These are phyloP conservation scores for Steinernema khuongi DNA, from an alignment of 1,140 invertebrate genomes.

Conservation along the genomic window DNA sequence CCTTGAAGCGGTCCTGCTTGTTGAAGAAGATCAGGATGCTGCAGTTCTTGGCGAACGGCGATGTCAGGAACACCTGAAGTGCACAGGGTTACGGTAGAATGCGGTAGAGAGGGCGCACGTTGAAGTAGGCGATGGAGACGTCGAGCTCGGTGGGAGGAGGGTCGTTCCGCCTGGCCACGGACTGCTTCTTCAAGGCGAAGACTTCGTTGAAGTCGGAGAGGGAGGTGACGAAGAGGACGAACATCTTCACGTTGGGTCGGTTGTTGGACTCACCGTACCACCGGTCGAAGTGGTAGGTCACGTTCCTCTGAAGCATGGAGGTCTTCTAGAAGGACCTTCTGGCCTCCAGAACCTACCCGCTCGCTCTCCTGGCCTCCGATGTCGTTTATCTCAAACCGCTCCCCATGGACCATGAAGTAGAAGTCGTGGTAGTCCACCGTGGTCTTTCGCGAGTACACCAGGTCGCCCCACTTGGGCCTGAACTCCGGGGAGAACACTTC, in stretches of 20 bases:
- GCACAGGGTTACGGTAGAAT: not conserved
- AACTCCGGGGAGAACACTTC: not conserved
- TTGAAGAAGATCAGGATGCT: conserved; percentile 10
- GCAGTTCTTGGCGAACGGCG: conserved; percentile 1
- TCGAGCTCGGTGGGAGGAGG: not conserved
- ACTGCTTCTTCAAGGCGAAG: not conserved
- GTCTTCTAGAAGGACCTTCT: not conserved
- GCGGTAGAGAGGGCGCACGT: not conserved
- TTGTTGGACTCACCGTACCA: not conserved
- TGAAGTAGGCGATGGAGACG: not conserved
- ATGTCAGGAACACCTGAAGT: not conserved
- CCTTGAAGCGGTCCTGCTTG: not conserved
- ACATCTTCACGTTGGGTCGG: not conserved
- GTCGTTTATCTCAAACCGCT: conserved; percentile 9
- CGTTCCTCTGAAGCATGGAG: not conserved
- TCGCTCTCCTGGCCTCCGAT: conserved; percentile 12
- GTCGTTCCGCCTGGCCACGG: not conserved
- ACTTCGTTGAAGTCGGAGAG: conserved; percentile 10
- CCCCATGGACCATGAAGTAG: not conserved
- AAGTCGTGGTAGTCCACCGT: not conserved
- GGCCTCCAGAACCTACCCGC: not conserved
- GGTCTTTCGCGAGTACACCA: not conserved
- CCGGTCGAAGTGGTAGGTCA: not conserved
- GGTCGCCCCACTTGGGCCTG: not conserved
- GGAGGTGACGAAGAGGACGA: not conserved